Evolutionary conservation across 2,888 invertebrate genomes (phyloP).

Genomic region (Pseudoips prasinana): DNA sequence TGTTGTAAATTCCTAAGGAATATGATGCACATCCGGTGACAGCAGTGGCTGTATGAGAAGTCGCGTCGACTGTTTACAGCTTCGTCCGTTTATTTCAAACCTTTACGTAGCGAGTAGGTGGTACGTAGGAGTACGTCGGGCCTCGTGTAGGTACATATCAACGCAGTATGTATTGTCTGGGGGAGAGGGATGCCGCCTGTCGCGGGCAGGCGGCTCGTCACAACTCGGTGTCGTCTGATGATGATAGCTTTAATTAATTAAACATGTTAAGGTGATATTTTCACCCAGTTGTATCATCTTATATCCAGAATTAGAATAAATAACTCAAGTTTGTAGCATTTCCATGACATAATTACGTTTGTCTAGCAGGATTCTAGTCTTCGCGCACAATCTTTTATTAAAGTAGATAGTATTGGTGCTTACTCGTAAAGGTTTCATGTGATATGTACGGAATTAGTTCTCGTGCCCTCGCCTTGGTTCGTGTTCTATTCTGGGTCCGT

Average conservation of each 20-base stretch:
- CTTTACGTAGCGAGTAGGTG: slow-evolving; percentile 37
- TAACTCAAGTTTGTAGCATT: slow-evolving; percentile 43
- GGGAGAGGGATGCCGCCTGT: slow-evolving; percentile 1
- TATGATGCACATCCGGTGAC: slow-evolving; percentile 25
- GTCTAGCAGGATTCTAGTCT: slow-evolving; percentile 73
- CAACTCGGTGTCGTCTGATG: slow-evolving; percentile 45
- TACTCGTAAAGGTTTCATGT: slow-evolving; percentile 69
- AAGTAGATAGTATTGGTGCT: slow-evolving; percentile 70
- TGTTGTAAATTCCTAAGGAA: slow-evolving; percentile 33
- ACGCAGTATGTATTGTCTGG: slow-evolving; percentile 1
- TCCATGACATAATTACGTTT: slow-evolving; percentile 59
- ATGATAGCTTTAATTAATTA: slow-evolving; percentile 66
- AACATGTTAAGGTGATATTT: slow-evolving; percentile 36
- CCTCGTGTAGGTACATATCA: slow-evolving; percentile 21
- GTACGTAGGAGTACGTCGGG: slow-evolving; percentile 26
- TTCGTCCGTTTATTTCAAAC: slow-evolving; percentile 34
- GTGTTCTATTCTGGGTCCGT: slow-evolving; percentile 48
- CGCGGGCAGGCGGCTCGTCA: slow-evolving; percentile 13
- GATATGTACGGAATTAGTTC: slow-evolving; percentile 60
- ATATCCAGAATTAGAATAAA: slow-evolving; percentile 23
- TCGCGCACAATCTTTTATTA: slow-evolving; percentile 66
- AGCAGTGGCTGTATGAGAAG: slow-evolving; percentile 20
- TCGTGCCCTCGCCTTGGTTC: slow-evolving; percentile 47
- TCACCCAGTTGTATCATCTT: slow-evolving; percentile 28
- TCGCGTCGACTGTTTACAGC: slow-evolving; percentile 18